These are phyloP conservation scores for Pyrocephalus nanus DNA, from an alignment of 2,797 vertebrate genomes.

Conservation along the genomic window DNA sequence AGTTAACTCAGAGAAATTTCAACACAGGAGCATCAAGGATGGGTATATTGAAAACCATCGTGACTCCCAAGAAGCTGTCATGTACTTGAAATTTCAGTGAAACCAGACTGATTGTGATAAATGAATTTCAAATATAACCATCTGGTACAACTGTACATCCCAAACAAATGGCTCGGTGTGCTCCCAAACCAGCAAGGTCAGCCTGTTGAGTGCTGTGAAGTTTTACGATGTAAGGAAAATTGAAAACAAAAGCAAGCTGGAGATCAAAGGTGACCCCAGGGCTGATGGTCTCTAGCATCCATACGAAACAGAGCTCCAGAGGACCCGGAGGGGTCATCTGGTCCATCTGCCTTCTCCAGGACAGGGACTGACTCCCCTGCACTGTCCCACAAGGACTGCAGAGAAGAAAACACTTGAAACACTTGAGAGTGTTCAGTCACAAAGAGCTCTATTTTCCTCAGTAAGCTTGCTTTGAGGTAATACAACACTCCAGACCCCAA, in stretches of 20 bases:
- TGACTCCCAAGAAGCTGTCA: neutral
- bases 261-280: slow-evolving; percentile 53
- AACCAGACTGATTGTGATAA: neutral
- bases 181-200: slow-evolving; percentile 25
- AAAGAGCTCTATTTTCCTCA: slow-evolving; percentile 6
- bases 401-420: neutral
- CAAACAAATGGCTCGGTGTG: slow-evolving; percentile 5
- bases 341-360: slow-evolving; percentile 35
- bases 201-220: neutral
- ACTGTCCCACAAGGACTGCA: neutral
- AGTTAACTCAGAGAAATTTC: neutral
- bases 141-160: neutral
- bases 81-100: neutral
- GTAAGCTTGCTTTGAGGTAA: neutral
- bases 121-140: slow-evolving; percentile 2
- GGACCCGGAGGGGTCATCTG: neutral
- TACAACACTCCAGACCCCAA: neutral
- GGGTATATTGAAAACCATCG: neutral
- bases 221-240: slow-evolving; percentile 37
- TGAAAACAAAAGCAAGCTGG: slow-evolving; percentile 42
- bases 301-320: neutral
- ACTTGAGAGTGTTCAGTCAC: neutral
- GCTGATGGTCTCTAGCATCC: neutral
- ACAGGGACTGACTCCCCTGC: neutral
- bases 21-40: neutral